Evolutionary conservation across 2,888 invertebrate species (phyloP).

Genomic region (Onthophagus sagittarius): DNA sequence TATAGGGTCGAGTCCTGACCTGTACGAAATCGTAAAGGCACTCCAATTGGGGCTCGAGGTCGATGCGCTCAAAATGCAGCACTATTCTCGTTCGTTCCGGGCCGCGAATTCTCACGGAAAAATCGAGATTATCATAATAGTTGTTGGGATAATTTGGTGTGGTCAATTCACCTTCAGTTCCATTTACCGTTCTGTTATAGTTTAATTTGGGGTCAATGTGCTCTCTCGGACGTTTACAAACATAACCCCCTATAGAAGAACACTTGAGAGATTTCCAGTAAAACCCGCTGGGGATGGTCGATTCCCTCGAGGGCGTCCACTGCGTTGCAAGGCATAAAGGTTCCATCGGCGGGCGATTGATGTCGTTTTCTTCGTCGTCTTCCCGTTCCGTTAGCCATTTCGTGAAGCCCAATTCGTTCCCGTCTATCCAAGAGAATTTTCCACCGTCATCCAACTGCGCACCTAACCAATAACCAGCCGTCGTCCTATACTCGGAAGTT

Average conservation of each 20-base stretch:
- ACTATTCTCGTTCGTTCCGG: conserved; percentile 65
- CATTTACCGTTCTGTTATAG: conserved; percentile 64
- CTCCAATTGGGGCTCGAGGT: conserved; percentile 71
- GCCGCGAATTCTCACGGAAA: conserved; percentile 64
- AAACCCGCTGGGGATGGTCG: conserved; percentile 63
- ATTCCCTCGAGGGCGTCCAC: conserved; percentile 65
- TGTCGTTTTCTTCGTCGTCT: conserved; percentile 37
- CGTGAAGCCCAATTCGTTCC: conserved; percentile 52
- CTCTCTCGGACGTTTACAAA: conserved; percentile 51
- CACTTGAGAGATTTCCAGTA: conserved; percentile 69
- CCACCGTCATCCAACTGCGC: conserved; percentile 51
- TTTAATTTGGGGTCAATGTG: conserved; percentile 45
- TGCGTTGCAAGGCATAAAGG: conserved; percentile 55
- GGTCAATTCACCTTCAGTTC: conserved; percentile 59
- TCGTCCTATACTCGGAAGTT: conserved; percentile 68
- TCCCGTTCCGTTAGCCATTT: conserved; percentile 61
- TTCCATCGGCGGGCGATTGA: conserved; percentile 34
- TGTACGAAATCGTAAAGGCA: conserved; percentile 78
- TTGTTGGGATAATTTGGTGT: conserved; percentile 69
- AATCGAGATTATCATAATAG: conserved; percentile 71
- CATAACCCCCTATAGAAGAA: conserved; percentile 63
- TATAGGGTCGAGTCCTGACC: conserved; percentile 48
- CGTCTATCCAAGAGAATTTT: conserved; percentile 64
- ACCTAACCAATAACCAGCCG: conserved; percentile 72
- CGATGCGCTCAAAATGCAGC: conserved; percentile 64